Evolutionary conservation across 2,797 vertebrate genomes (phyloP), one percentile per base, ranked within the genome.

Genomic region (Balearica regulorum): DNA sequence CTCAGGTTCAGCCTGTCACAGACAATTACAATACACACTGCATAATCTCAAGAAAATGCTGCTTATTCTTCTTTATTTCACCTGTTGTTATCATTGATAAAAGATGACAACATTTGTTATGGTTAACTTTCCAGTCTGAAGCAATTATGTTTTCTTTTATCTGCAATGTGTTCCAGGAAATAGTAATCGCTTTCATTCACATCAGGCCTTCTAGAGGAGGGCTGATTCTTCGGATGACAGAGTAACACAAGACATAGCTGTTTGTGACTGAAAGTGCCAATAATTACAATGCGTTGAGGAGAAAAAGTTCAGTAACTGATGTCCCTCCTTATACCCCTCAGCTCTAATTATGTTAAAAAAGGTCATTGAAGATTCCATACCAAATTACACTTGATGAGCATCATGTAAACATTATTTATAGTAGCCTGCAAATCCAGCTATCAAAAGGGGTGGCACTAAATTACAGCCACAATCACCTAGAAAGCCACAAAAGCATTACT

Each of bases 21-120:
- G 70, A 88, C 58, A 85, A 90, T 96, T 95, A 93, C 41, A 85
- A 79, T 54, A 75, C 7, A 73, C n/a, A 26, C 29, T 54, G 60
- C 22, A 76, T 44, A 92, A 78, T 64, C 62, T 72, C 46, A 70
- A 55, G 46, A 92, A 93, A 91, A 90, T 11, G 22, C 22, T 75
- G n/a, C 43, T 76, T 53, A 12, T 33, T 72, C 35, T 69, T 76
- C 76, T 54, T 84, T 61, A 70, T 87, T 90, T 93, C 77, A 96
- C 83, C 95, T 96, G 83, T 93, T 97, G 92, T 96, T 95, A 76
- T 39, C 70, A 95, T 82, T 96, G 95, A 97, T 94, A 96, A 96
- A 96, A 96, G 65, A 95, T 93, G 88, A 90, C 94, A 96, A 87
- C 31, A 86, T 85, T 94, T 93, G 64, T 88, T 94, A 96, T 49